Evolutionary conservation across 2,113 vertebrate species (phyloP).

Genomic region (Heterochromis multidens): DNA sequence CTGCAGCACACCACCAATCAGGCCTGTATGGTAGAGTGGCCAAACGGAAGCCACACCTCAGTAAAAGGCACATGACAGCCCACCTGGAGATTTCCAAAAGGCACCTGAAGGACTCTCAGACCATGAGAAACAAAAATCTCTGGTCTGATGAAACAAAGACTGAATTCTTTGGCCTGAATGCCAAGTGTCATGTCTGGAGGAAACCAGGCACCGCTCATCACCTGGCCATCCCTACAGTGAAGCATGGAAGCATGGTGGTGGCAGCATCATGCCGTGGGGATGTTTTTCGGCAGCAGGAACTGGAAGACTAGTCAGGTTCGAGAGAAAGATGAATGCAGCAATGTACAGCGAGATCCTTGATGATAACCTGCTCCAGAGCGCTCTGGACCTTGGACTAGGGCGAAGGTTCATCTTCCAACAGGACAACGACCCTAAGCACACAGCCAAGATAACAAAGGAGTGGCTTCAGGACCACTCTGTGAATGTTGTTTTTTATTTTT

Average conservation of each 20-base stretch:
- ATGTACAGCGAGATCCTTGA: neutral
- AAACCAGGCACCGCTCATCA: neutral
- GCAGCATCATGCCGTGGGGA: neutral
- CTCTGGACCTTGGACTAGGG: neutral
- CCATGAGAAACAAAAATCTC: no score
- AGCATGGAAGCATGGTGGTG: neutral
- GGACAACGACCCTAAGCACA: neutral
- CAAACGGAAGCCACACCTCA: no score
- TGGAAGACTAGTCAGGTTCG: neutral
- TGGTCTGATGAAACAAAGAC: no score
- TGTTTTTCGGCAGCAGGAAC: neutral
- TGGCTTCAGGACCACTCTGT: neutral
- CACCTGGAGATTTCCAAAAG: no score
- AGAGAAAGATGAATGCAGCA: neutral
- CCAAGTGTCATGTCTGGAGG: neutral
- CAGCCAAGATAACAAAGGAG: neutral
- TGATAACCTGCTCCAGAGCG: no score
- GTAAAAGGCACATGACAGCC: no score
- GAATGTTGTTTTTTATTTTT: neutral
- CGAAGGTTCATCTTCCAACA: neutral
- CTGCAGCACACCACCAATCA: no score
- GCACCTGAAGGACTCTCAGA: no score
- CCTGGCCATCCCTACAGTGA: neutral
- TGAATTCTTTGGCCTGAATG: no score
- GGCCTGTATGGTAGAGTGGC: no score